Conservation (phyloP, 2,113 vertebrate genomes). For the Entomyzon cyanotis region DNA sequence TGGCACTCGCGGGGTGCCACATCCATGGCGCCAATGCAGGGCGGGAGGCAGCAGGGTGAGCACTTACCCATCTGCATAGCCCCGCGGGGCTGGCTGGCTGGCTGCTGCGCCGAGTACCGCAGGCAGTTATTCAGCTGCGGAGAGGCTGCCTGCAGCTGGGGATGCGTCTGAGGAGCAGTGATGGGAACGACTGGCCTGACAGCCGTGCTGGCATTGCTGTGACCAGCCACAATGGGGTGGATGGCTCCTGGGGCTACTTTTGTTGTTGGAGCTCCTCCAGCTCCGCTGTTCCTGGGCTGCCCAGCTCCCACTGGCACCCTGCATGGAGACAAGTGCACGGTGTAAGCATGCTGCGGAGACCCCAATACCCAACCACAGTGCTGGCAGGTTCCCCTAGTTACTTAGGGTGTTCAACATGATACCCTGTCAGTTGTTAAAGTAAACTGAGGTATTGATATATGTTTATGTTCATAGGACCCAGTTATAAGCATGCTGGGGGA, state of each 20-base stretch:
- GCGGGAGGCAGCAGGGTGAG: neutral
- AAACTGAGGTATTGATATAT: neutral
- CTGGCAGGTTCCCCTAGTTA: neutral
- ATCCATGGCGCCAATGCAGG: neutral
- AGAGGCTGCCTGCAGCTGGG: constrained; percentile 80
- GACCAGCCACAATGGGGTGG: constrained; percentile 73
- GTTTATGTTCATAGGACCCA: neutral
- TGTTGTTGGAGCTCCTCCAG: constrained; percentile 65
- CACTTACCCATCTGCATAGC: constrained; percentile 85
- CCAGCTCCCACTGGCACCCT: constrained; percentile 87
- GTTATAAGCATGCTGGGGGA: neutral
- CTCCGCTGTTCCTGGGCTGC: constrained; percentile 71
- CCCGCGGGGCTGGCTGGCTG: constrained; percentile 76
- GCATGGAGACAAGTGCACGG: constrained; percentile 4
- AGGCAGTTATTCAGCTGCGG: constrained; percentile 84
- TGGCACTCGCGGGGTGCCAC: neutral
- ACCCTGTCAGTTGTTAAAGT: neutral
- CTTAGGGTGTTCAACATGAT: neutral
- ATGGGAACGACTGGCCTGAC: constrained; percentile 77
- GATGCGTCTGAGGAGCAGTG: constrained; percentile 67
- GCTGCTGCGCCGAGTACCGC: constrained; percentile 81
- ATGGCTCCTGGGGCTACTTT: constrained; percentile 75
- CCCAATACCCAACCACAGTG: neutral
- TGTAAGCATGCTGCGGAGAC: neutral
- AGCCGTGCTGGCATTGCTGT: constrained; percentile 67